Evolutionary conservation across 2,113 vertebrate genomes (phyloP).

Genomic region (Saccopteryx bilineata): DNA sequence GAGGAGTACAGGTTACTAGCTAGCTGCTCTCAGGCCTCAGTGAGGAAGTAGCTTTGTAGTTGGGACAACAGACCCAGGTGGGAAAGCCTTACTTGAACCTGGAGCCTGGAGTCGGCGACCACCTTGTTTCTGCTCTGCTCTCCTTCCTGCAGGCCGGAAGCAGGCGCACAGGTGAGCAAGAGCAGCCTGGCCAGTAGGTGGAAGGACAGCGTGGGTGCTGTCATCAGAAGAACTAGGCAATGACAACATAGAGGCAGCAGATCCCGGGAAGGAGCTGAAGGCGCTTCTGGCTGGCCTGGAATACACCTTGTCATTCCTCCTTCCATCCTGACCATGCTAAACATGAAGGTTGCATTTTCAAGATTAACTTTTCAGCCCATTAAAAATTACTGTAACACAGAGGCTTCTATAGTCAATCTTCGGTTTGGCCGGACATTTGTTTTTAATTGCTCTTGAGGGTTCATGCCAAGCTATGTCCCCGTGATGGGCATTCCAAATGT

Average conservation of each 20-base stretch:
- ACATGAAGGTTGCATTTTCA: neutral
- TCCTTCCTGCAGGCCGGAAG: neutral
- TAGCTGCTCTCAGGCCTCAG: neutral
- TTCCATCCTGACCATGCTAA: neutral
- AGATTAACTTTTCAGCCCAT: slow-evolving; percentile 48
- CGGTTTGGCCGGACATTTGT: neutral
- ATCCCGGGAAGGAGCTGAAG: neutral
- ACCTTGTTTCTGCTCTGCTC: neutral
- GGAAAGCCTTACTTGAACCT: neutral
- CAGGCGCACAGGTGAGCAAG: neutral
- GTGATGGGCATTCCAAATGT: neutral
- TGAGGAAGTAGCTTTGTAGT: neutral
- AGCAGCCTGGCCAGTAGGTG: neutral
- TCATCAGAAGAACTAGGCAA: neutral
- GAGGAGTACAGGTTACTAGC: neutral
- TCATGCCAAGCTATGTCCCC: neutral
- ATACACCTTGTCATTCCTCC: neutral
- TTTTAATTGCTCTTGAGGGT: neutral
- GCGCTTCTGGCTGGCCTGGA: neutral
- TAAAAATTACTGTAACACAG: slow-evolving; percentile 56
- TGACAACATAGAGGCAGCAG: neutral
- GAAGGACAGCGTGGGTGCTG: neutral
- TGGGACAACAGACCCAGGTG: neutral
- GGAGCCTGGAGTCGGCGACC: neutral
- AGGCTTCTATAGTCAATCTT: slow-evolving; percentile 50